A percentile compares a stretch with the other conserved stretches of the same genome.
Evolutionary conservation across 1,140 invertebrate species (phyloP).

Genomic region (Trichomalopsis sarcophagae): DNA sequence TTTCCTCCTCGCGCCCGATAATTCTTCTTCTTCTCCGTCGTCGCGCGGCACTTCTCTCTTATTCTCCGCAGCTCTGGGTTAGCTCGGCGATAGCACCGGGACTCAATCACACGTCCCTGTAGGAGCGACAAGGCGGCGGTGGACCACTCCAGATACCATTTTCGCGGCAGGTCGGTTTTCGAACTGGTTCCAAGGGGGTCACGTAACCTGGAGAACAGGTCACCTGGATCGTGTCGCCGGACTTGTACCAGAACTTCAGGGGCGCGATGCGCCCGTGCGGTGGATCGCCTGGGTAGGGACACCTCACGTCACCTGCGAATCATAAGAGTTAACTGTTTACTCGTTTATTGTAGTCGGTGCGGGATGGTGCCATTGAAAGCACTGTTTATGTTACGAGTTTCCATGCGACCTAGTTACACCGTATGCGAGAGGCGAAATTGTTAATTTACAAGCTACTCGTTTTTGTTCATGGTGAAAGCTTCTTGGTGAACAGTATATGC

Average conservation of each 20-base stretch:
- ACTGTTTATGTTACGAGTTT: too few relatives aligned
- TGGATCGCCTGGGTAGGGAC: slow-evolving; percentile 84
- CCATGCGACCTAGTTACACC: too few relatives aligned
- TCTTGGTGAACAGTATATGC: too few relatives aligned
- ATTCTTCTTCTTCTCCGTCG: background rate
- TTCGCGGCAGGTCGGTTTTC: slow-evolving; percentile 70
- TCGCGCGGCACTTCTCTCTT: background rate
- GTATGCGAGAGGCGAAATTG: too few relatives aligned
- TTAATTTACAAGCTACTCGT: too few relatives aligned
- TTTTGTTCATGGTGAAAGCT: too few relatives aligned
- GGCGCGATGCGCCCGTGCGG: slow-evolving; percentile 82
- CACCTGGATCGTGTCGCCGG: slow-evolving; percentile 83
- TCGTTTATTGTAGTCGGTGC: background rate
- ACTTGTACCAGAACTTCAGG: slow-evolving; percentile 86
- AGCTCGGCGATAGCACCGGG: background rate
- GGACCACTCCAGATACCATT: slow-evolving; percentile 74
- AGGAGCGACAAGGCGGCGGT: slow-evolving; percentile 73
- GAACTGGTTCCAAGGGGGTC: slow-evolving; percentile 70
- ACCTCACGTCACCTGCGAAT: slow-evolving; percentile 82
- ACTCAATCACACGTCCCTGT: slow-evolving; percentile 70
- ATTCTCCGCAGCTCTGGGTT: background rate
- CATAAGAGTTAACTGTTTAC: background rate
- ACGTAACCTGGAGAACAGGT: slow-evolving; percentile 83
- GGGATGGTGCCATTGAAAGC: too few relatives aligned
- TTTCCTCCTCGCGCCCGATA: slow-evolving; percentile 14